Evolutionary conservation across 2,113 vertebrate genomes (phyloP).

Genomic region (Anarhynchus alexandrinus): DNA sequence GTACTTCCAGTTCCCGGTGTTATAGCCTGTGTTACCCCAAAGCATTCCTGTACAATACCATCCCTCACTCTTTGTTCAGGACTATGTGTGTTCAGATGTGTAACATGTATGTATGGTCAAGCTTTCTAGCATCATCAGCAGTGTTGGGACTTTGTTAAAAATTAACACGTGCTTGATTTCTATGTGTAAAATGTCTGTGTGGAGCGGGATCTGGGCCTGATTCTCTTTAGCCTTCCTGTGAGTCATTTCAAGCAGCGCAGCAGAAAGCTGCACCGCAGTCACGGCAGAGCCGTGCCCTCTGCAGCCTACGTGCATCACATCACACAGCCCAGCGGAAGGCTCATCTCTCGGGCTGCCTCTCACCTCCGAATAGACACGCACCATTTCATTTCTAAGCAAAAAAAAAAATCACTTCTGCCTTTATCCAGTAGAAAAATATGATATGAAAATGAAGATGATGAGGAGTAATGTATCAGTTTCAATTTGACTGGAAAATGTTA

Average conservation of each 20-base stretch:
- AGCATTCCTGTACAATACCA: neutral
- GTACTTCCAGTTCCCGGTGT: neutral
- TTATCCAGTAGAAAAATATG: neutral
- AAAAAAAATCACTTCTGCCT: neutral
- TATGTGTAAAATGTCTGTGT: neutral
- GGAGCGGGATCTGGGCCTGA: neutral
- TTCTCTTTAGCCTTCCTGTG: neutral
- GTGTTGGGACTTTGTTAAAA: neutral
- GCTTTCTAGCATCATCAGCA: neutral
- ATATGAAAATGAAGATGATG: neutral
- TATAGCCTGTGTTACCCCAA: neutral
- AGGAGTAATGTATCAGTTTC: neutral
- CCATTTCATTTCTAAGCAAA: too few species aligned
- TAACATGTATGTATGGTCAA: accelerated
- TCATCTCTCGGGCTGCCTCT: neutral
- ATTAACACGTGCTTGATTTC: accelerated
- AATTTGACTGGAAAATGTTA: neutral
- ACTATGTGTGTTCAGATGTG: accelerated
- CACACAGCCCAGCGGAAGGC: neutral
- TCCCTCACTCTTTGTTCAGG: neutral
- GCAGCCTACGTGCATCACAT: slow-evolving; percentile 40
- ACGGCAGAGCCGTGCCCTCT: neutral
- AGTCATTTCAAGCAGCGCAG: neutral
- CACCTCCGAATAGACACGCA: neutral
- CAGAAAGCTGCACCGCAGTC: neutral